Evolutionary conservation across 2,888 invertebrate genomes (phyloP), one percentile per base, ranked within the genome.

Genomic region (Erebia aethiops): DNA sequence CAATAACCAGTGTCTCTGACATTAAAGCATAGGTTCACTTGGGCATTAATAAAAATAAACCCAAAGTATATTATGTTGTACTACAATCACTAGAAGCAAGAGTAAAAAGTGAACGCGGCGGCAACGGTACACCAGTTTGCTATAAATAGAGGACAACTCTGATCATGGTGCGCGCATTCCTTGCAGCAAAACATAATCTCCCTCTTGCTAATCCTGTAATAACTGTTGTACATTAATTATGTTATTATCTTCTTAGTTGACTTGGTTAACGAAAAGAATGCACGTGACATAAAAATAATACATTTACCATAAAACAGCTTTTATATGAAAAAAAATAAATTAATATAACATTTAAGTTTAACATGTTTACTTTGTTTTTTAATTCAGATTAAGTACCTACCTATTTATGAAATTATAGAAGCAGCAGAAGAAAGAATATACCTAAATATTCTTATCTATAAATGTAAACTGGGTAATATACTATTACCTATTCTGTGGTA

Each of bases 121-220:
- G 16, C 67, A 70, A 70, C 71, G 69, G 66, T 60, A 73, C 65
- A 68, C 69, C 65, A 70, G 74, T 74, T 73, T 61, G 72, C 71
- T 73, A 67, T 67, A 67, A 58, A 67, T 67, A 67, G 67, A 46
- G 67, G 18, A 46, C 67, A n/a, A 18, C 67, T 60, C 35, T 26
- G 67, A 67, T 67, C 67, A 26, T 58, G 35, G 51, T 2, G 18
- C 35, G 58, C 57, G 35, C 67, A 67, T 67, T 67, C 67, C 67
- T 14, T 57, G 43, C 54, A 9, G 66, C 66, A 66, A 56, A 66
- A 66, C 66, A 56, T 41, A 11, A 41, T 64, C 52, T 51, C 64
- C 52, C 56, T 13, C 66, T 57, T 56, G 43, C 14, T 21, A 64
- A 54, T 64, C 54, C 16, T 64, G 64, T 64, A 64, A 54, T 64